Evolutionary conservation across 2,888 invertebrate species (phyloP), one percentile per base, ranked within the genome.

Genomic region (Monoplex corrugatus): DNA sequence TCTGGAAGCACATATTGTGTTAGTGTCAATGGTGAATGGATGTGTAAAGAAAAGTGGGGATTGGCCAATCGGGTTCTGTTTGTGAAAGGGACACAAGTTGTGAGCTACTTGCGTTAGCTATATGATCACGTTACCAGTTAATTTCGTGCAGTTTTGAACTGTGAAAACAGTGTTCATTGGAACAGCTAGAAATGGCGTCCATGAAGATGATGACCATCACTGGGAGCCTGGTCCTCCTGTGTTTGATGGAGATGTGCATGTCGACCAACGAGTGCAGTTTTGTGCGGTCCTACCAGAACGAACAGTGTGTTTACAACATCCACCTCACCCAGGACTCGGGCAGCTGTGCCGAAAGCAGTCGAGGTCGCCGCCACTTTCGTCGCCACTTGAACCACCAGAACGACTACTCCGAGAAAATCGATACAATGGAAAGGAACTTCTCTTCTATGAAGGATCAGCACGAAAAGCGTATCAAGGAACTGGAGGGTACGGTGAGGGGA

Each of bases 391-490:
- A 89, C 63, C 87, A 75, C 13, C 89, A 90, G 90, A 90, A 90
- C 82, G 90, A 89, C 45, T 89, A 91, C 89, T n/a, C 63, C 3
- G 88, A 90, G 83, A 91, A 91, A 75, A 87, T 91, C 75, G 89
- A 89, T 83, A 88, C 72, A 43, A 92, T 92, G 68, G 90, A 91
- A 63, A 90, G 90, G 57, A 88, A 88, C 75, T 90, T 92, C 82
- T 89, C 89, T 44, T 86, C 86, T 86, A 40, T 92, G 32, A 89
- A 89, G 63, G 92, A 91, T 82, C 86, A 88, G 35, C 92, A 92
- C 86, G 92, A 92, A 57, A 89, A 90, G 63, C 78, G 92, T 1
- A 87, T 92, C 35, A 89, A 91, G 80, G 91, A 91, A 19, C 82
- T 91, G 85, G 91, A 91, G 57, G 88, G 89, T 32, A 88, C 89